Conservation (phyloP, 2,797 vertebrate species). For the Loriculus beryllinus region DNA sequence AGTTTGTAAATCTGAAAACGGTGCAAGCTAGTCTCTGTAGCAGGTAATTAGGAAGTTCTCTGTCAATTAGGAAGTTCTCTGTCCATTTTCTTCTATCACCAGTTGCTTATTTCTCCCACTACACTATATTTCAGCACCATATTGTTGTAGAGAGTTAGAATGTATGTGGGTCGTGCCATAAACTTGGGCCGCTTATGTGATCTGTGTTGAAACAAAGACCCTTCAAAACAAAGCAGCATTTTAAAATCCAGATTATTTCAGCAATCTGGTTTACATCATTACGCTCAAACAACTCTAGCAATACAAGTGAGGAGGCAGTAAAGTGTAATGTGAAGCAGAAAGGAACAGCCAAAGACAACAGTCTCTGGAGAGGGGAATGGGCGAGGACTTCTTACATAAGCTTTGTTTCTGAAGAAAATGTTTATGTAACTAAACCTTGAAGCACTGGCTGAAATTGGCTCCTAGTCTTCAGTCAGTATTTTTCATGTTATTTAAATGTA, state of each 20-base stretch:
- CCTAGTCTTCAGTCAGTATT: neutral
- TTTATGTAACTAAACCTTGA: slow-evolving; percentile 38
- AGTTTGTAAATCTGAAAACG: neutral
- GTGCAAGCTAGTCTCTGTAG: neutral
- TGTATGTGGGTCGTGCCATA: neutral
- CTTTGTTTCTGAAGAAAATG: slow-evolving; percentile 45
- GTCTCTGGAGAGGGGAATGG: neutral
- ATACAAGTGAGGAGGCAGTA: neutral
- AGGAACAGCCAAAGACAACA: slow-evolving; percentile 32
- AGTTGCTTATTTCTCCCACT: neutral
- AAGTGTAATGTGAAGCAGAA: neutral
- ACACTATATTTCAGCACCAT: neutral
- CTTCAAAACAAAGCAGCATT: neutral
- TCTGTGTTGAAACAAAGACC: neutral
- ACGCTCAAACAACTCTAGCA: neutral
- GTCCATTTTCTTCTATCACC: slow-evolving; percentile 18
- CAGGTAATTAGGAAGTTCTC: slow-evolving; percentile 21
- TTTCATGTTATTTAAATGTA: slow-evolving; percentile 23
- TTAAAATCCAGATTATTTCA: slow-evolving; percentile 22
- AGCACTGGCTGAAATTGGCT: neutral
- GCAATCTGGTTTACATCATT: neutral
- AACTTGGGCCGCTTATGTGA: neutral
- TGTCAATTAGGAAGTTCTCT: slow-evolving; percentile 36
- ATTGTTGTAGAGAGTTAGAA: neutral
- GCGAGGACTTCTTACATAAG: neutral